phyloP scores from a whole-genome alignment of 2,888 invertebrate genomes.

The Epinotia brunnichana region DNA sequence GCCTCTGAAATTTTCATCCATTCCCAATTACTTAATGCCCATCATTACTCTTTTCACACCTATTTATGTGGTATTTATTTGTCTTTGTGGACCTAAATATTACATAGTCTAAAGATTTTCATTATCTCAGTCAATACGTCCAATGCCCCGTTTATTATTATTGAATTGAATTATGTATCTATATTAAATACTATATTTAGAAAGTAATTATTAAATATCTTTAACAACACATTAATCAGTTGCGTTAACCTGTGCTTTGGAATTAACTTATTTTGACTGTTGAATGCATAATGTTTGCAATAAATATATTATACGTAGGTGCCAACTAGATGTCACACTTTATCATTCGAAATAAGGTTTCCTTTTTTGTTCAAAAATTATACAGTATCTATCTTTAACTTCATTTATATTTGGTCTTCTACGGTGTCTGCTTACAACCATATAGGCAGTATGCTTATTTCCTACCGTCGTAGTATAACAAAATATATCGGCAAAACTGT shows the following conservation, averaged over 20 bases:
- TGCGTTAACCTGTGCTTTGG: conserved; percentile 19
- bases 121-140: too few species aligned
- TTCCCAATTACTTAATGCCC: neutral
- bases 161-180: too few species aligned
- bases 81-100: too few species aligned
- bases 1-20: too few species aligned
- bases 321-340: neutral
- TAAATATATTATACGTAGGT: too few species aligned
- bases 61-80: too few species aligned
- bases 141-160: neutral
- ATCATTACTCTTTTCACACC: neutral
- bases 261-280: neutral
- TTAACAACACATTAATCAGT: conserved; percentile 7
- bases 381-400: too few species aligned
- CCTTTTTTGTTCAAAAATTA: neutral
- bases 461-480: too few species aligned
- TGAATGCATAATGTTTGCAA: neutral
- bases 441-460: too few species aligned
- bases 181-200: neutral
- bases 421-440: too few species aligned
- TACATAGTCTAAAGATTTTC: neutral
- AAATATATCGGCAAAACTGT: too few species aligned
- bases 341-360: neutral
- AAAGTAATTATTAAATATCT: neutral
- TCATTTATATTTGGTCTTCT: too few species aligned